Evolutionary conservation across 1,140 invertebrate species (phyloP), one percentile per base, ranked within the genome.

Genomic region (Leptoteleia sp.): DNA sequence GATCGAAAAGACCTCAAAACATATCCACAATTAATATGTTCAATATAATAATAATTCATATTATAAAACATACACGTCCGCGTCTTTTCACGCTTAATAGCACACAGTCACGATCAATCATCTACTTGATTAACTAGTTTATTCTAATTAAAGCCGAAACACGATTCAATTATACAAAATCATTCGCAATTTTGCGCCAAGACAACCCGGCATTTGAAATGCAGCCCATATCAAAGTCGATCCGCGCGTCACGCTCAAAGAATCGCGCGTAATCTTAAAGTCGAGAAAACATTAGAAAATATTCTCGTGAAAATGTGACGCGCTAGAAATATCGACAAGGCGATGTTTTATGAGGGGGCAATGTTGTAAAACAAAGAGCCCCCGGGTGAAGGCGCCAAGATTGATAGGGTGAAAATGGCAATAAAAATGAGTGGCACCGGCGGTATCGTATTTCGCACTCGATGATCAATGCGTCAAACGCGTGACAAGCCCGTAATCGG

Each of bases 401-500:
- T 68, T 68, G 48, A 68, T 68, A 43, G 17, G 42, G 50, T 48
- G 52, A 40, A 48, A 70, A 70, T 50, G 13, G 7, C 52, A 11
- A 13, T 25, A 27, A 50, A 50, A 70, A 59, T 38, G 15, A 16
- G 48, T 29, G n/a, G 22, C 11, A 33, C 22, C 25, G 7, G 17
- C 3, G 35, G 27, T 71, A 37, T 42, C 43, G 67, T 59, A 71
- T 61, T 59, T 57, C 54, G 42, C 12, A 29, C 16, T 59, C 17
- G 38, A 43, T 54, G 54, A 16, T 45, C 43, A 57, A 71, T 71
- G 45, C 42, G 61, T 71, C 54, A 61, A 57, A 13, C 35, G 9
- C 5, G 35, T 50, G 67, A 71, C 67, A 59, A 50, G 54, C n/a
- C 16, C 35, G 35, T 59, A 61, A 59, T 71, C 67, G 67, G 54